These are phyloP conservation scores for Cydia strobilella DNA, from an alignment of 1,140 invertebrate genomes.

Conservation along the genomic window DNA sequence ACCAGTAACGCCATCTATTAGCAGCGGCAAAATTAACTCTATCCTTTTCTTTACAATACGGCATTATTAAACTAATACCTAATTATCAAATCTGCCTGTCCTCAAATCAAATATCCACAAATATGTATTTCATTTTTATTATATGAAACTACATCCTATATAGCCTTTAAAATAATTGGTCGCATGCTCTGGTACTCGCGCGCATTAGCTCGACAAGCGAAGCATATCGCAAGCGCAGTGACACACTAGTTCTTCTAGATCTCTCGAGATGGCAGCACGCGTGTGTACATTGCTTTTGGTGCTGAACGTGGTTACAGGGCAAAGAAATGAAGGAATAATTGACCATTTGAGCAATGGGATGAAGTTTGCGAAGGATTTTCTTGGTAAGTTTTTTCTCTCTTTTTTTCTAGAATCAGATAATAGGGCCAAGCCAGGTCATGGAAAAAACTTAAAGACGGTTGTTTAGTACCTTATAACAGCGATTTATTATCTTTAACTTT, in stretches of 20 bases:
- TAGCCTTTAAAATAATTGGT: slow-evolving; percentile 50
- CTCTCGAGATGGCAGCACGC: slow-evolving; percentile 62
- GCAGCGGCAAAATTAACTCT: neutral
- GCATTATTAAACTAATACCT: neutral
- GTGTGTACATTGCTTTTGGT: slow-evolving; percentile 46
- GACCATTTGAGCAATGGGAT: slow-evolving; percentile 83
- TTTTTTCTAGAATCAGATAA: no score
- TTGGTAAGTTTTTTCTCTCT: slow-evolving; percentile 65
- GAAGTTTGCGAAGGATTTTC: slow-evolving; percentile 83
- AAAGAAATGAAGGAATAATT: slow-evolving; percentile 76
- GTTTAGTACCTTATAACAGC: no score
- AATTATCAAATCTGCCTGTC: neutral
- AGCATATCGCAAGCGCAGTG: slow-evolving; percentile 46
- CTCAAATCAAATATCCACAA: neutral
- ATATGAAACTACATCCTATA: slow-evolving; percentile 35
- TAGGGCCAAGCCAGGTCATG: no score
- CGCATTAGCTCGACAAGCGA: slow-evolving; percentile 57
- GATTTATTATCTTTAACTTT: no score
- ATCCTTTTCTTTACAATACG: neutral
- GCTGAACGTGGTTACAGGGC: slow-evolving; percentile 44
- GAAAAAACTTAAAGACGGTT: no score
- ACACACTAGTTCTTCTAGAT: slow-evolving; percentile 51
- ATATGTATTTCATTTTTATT: neutral
- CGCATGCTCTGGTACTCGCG: slow-evolving; percentile 54
- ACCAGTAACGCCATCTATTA: slow-evolving; percentile 44